A percentile compares a stretch with the other conserved stretches of the same genome.
Evolutionary conservation across 2,113 vertebrate genomes (phyloP).

Genomic region (Leiothrix lutea): DNA sequence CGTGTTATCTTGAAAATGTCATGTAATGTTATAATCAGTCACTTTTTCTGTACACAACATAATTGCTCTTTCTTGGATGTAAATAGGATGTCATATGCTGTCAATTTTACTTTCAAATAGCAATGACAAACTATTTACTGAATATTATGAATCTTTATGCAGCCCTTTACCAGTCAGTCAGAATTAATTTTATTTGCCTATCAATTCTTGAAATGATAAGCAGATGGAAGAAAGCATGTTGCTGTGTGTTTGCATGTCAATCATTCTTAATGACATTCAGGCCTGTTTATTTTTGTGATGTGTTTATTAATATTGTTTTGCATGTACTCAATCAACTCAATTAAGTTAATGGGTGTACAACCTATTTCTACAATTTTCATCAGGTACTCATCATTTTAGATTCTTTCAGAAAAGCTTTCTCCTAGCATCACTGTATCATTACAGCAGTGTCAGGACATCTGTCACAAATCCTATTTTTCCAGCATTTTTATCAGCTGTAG

Average conservation of each 20-base stretch:
- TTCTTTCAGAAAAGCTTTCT: neutral
- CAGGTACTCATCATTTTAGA: neutral
- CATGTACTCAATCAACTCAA: neutral
- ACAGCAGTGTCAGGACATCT: neutral
- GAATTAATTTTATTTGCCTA: constrained; percentile 39
- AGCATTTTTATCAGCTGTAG: neutral
- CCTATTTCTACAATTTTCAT: neutral
- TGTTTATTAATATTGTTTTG: constrained; percentile 24
- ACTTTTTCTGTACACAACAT: constrained; percentile 11
- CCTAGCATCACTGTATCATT: neutral
- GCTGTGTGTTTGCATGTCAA: neutral
- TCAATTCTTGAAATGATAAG: neutral
- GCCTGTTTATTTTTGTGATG: neutral
- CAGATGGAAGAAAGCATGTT: neutral
- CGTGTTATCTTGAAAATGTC: constrained; percentile 45
- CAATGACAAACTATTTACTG: constrained; percentile 11
- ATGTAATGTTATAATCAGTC: constrained; percentile 16
- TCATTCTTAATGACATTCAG: neutral
- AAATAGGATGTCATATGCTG: constrained; percentile 12
- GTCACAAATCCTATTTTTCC: neutral
- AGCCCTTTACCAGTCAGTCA: constrained; percentile 1
- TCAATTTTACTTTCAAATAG: constrained; percentile 24
- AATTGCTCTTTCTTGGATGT: constrained; percentile 19
- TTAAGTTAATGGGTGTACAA: neutral
- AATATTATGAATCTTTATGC: constrained; percentile 20